Percentiles rank a stretch among this genome's conserved stretches.
These are phyloP conservation scores for Lichenostomus cassidix DNA, from an alignment of 2,113 vertebrate genomes.

Conservation along the genomic window DNA sequence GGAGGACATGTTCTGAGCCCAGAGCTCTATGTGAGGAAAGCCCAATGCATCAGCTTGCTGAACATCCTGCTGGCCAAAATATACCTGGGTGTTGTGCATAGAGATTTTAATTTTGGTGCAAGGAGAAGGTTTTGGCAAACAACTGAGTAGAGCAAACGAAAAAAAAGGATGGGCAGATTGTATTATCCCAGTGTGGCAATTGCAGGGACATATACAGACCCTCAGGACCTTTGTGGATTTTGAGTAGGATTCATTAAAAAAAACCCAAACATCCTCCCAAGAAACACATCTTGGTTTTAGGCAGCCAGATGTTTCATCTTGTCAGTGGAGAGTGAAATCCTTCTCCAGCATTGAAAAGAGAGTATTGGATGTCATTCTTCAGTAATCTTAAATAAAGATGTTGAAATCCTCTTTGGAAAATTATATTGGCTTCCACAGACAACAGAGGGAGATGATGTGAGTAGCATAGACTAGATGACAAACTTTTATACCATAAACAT, in stretches of 20 bases:
- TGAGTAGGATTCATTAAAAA: neutral
- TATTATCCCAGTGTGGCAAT: neutral
- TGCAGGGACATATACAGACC: neutral
- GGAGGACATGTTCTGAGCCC: neutral
- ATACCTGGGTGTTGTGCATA: neutral
- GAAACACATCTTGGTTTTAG: neutral
- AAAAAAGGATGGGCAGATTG: neutral
- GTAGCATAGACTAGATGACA: neutral
- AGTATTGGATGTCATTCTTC: neutral
- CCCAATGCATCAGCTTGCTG: neutral
- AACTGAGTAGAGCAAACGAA: neutral
- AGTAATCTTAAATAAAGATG: neutral
- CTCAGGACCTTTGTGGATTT: neutral
- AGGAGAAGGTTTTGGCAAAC: neutral
- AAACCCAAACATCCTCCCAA: rapidly evolving
- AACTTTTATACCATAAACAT: neutral
- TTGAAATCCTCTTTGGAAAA: neutral
- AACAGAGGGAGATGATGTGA: neutral
- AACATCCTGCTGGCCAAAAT: neutral
- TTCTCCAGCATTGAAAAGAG: neutral
- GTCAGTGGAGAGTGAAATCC: neutral
- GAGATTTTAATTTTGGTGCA: neutral
- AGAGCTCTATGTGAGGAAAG: neutral
- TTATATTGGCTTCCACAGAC: neutral
- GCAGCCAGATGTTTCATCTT: neutral